Evolutionary conservation across 1,140 invertebrate genomes (phyloP).

Genomic region (Sycophaga agraensis): DNA sequence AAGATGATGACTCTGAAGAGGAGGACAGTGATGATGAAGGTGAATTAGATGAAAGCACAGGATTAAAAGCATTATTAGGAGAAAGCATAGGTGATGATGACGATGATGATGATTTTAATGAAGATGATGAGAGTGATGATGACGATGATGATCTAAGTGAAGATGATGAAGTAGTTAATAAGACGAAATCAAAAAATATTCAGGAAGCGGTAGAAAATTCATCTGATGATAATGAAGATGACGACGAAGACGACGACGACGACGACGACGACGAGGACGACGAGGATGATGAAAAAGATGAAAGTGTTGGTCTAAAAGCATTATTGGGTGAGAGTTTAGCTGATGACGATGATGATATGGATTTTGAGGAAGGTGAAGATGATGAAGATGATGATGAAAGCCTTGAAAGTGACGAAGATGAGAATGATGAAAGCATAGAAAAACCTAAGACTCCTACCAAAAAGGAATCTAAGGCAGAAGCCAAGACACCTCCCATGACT

Average conservation of each 20-base stretch:
- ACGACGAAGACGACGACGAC: constrained; percentile 25
- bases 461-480: constrained; percentile 22
- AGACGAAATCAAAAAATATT: no score
- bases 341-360: constrained; percentile 30
- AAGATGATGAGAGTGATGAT: constrained; percentile 5
- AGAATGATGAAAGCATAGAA: constrained; percentile 25
- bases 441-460: constrained; percentile 12
- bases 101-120: constrained; percentile 30
- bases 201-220: not conserved
- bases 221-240: constrained; percentile 23
- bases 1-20: constrained; percentile 9
- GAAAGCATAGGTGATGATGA: constrained; percentile 31
- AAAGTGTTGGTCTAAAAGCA: constrained; percentile 27
- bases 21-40: constrained; percentile 22
- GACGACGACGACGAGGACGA: constrained; percentile 26
- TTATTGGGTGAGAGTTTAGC: constrained; percentile 23
- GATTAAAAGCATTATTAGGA: constrained; percentile 24
- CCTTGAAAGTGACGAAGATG: constrained; percentile 30
- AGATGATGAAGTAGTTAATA: constrained; percentile 12
- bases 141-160: constrained; percentile 21
- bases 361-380: constrained; percentile 29
- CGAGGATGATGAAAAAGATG: constrained; percentile 22
- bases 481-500: not conserved
- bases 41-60: constrained; percentile 4
- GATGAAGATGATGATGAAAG: constrained; percentile 39